Conservation (phyloP, 1,140 invertebrate species). For the Belonocnema kinseyi region DNA sequence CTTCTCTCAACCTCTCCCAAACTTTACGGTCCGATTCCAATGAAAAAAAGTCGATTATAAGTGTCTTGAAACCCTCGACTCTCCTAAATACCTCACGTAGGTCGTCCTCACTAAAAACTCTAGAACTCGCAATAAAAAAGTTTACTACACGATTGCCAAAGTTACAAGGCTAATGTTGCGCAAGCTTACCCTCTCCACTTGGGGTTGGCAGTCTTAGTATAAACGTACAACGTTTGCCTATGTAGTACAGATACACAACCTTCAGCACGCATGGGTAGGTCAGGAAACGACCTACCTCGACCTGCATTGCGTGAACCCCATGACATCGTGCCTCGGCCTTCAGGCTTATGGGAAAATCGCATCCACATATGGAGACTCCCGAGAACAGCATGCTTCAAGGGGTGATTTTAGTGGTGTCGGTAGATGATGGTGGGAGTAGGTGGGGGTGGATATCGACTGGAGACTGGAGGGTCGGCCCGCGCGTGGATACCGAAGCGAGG, state of each 20-base stretch:
- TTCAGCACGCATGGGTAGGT: conserved; percentile 5
- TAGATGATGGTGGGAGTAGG: conserved; percentile 42
- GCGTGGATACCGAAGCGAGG: conserved; percentile 37
- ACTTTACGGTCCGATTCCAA: too few species aligned
- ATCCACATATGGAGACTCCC: neutral
- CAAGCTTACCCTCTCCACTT: too few species aligned
- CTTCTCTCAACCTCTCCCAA: too few species aligned
- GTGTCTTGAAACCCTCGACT: too few species aligned
- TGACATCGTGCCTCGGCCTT: conserved; percentile 15
- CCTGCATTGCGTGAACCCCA: conserved; percentile 5
- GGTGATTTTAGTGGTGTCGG: conserved; percentile 13
- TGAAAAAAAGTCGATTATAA: too few species aligned
- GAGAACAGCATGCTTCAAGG: neutral
- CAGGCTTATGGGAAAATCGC: neutral
- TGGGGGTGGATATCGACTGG: conserved; percentile 61
- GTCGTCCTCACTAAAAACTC: too few species aligned
- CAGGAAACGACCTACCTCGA: conserved; percentile 14
- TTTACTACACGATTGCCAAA: too few species aligned
- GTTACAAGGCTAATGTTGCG: too few species aligned
- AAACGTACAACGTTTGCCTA: too few species aligned
- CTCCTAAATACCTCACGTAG: too few species aligned
- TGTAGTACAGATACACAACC: neutral
- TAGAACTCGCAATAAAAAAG: too few species aligned
- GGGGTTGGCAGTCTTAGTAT: too few species aligned
- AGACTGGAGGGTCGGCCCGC: conserved; percentile 51